A percentile compares a stretch with the other conserved stretches of the same genome.
Evolutionary conservation across 2,113 vertebrate species (phyloP).

Genomic region (Scomber scombrus): DNA sequence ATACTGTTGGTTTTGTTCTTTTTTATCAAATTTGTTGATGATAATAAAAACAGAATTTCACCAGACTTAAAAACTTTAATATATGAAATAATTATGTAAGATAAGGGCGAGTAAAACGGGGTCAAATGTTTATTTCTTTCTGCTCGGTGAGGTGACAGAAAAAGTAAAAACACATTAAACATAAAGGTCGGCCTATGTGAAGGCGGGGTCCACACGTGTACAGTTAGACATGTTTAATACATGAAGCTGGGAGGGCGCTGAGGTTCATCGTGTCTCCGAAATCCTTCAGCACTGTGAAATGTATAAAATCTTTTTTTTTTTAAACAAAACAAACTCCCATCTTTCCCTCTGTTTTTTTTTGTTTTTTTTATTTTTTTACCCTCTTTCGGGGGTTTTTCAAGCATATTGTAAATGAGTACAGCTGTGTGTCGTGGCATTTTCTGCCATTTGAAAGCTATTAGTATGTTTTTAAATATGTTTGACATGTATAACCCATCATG

Average conservation of each 20-base stretch:
- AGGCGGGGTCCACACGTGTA: background rate
- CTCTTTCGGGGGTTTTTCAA: slow-evolving; percentile 14
- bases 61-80: background rate
- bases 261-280: slow-evolving; percentile 37
- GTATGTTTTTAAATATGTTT: slow-evolving; percentile 60
- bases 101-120: background rate
- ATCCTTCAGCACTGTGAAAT: slow-evolving; percentile 69
- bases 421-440: slow-evolving; percentile 68
- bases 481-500: slow-evolving; percentile 71
- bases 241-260: slow-evolving; percentile 29
- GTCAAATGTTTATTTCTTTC: background rate
- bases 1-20: background rate
- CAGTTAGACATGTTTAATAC: slow-evolving; percentile 19
- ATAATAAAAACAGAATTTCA: background rate
- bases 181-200: background rate
- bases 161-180: background rate
- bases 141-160: background rate
- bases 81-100: background rate
- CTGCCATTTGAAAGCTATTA: slow-evolving; percentile 63
- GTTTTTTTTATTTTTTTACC: background rate
- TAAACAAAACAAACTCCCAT: background rate
- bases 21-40: slow-evolving; percentile 1
- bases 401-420: slow-evolving; percentile 61
- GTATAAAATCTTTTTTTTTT: background rate
- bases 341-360: background rate